Evolutionary conservation across 1,140 invertebrate species (phyloP).

Genomic region (Drosophila leontia): DNA sequence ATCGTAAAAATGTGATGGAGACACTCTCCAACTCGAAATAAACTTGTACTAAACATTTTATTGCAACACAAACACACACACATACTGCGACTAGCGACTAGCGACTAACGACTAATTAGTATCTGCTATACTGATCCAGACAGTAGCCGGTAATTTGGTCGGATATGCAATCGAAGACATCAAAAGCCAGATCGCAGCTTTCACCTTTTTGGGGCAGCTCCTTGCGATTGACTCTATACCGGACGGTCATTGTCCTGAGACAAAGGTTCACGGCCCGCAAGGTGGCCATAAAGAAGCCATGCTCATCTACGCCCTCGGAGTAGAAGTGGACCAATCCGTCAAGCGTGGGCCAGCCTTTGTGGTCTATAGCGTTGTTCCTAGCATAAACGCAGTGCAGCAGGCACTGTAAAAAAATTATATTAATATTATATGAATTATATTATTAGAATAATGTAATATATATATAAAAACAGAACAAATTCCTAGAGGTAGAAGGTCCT

Average conservation of each 20-base stretch:
- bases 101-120: conserved; percentile 36
- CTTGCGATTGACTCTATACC: conserved; percentile 74
- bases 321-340: conserved; percentile 89
- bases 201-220: conserved; percentile 86
- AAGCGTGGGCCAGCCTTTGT: conserved; percentile 88
- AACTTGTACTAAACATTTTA: conserved; percentile 29
- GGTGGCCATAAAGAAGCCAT: conserved; percentile 89
- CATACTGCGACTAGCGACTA: background rate
- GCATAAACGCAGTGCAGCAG: conserved; percentile 84
- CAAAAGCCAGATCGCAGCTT: conserved; percentile 90
- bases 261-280: conserved; percentile 88
- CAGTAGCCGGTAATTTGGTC: conserved; percentile 90
- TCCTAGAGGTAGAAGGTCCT: too few relatives aligned
- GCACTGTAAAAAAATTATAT: conserved; percentile 57
- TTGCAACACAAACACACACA: conserved; percentile 3
- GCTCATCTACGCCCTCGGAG: conserved; percentile 89
- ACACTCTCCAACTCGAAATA: conserved; percentile 13
- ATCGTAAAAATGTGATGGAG: background rate
- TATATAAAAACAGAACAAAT: background rate
- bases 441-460: too few relatives aligned
- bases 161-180: conserved; percentile 91
- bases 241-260: conserved; percentile 86
- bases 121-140: conserved; percentile 76
- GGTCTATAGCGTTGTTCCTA: conserved; percentile 81
- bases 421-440: too few relatives aligned